Evolutionary conservation across 2,888 invertebrate genomes (phyloP).

Genomic region (Parthenolecanium corni): DNA sequence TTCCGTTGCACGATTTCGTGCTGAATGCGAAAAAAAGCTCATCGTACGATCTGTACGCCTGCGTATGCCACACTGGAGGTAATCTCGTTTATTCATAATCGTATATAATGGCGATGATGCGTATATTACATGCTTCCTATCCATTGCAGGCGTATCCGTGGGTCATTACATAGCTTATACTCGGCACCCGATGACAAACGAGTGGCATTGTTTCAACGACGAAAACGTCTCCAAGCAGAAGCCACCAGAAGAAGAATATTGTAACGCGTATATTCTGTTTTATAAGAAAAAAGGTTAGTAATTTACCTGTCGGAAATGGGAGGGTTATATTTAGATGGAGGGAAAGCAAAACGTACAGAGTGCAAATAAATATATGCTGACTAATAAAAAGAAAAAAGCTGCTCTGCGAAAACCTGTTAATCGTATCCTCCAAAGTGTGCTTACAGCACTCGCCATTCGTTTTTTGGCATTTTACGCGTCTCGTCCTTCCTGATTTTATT

Average conservation of each 20-base stretch:
- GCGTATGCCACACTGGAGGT: slow-evolving; percentile 55
- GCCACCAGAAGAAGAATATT: slow-evolving; percentile 48
- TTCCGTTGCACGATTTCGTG: slow-evolving; percentile 41
- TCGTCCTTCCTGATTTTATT: too few relatives aligned
- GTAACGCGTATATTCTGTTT: slow-evolving; percentile 51
- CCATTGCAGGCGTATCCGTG: slow-evolving; percentile 44
- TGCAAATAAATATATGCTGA: background rate
- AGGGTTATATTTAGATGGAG: too few relatives aligned
- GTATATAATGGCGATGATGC: background rate
- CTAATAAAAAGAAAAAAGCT: too few relatives aligned
- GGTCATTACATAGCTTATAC: slow-evolving; percentile 53
- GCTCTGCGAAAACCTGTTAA: too few relatives aligned
- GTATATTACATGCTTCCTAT: too few relatives aligned
- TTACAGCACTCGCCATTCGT: too few relatives aligned
- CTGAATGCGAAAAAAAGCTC: slow-evolving; percentile 32
- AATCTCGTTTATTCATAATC: slow-evolving; percentile 30
- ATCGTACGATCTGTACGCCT: slow-evolving; percentile 50
- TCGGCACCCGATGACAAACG: slow-evolving; percentile 45
- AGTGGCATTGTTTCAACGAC: slow-evolving; percentile 53
- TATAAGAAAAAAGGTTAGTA: slow-evolving; percentile 46
- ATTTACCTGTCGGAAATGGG: too few relatives aligned
- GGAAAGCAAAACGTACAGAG: background rate
- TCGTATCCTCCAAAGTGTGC: too few relatives aligned
- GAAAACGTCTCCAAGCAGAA: slow-evolving; percentile 44
- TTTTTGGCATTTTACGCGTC: too few relatives aligned